Base-by-base conservation (phyloP, 1,140 invertebrate genomes). In the Olivierus martensii region DNA sequence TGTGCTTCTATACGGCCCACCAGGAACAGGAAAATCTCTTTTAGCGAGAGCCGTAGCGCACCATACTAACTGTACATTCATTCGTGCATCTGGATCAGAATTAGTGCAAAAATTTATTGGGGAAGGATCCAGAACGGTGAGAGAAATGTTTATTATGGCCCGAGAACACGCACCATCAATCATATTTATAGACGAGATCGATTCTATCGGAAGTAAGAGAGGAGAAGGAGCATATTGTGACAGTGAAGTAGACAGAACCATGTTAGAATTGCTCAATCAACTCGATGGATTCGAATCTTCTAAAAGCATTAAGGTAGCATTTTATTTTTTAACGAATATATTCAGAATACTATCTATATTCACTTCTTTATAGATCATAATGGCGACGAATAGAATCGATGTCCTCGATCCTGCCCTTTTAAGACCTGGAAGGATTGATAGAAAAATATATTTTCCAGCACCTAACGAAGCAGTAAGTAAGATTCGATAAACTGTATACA, bases 141-240 rank as follows among this genome's bases (percentile, higher is more conserved):
- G 95, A 63, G 95, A 99, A 73, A 76, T 99, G 11, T 99, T 99
- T 64, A 93, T 99, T 1, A 99, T 99, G 95, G 95, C 95, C n/a
- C 77, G 90, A 66, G 94, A 99, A 71, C 94, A 99, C 75, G 93
- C 95, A 2, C 95, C 95, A 3, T 99, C 94, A 2, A 99, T 99
- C 61, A 99, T 99, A n/a, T 99, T 99, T 68, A 99, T 99, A 95
- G 96, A 99, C 72, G 96, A 99, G 79, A 99, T 99, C 62, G 96
- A 99, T 75, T 99, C 95, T 0, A 99, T 99, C 73, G 96, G 96
- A 52, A 98, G 94, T 12, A 94, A 94, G 17, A 79, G 96, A 66
- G 96, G 99, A 71, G 92, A 90, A 36, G 93, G 93, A 22, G 93
- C 91, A 55, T 91, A 93, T 59, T 93, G 94, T 41, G 96, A 99